Percentiles rank a stretch among this genome's conserved stretches.
phyloP scores from a whole-genome alignment of 2,888 invertebrate genomes.

The Philhelius pedissequus region DNA sequence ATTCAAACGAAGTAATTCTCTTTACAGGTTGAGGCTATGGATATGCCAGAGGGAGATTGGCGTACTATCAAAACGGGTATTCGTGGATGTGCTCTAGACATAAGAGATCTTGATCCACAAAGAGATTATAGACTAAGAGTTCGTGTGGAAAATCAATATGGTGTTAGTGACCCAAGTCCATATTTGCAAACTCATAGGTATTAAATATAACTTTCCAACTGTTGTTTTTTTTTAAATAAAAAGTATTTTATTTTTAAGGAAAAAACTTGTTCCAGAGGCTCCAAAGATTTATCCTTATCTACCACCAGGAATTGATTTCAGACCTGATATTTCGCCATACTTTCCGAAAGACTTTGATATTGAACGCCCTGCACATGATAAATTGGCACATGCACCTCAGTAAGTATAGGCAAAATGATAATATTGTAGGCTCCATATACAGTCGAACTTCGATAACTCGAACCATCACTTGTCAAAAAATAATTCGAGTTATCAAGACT shows the following conservation, averaged over 20 bases:
- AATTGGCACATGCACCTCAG: conserved; percentile 89
- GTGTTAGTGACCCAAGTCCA: conserved; percentile 97
- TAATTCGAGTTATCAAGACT: too few species aligned
- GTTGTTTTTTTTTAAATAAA: not conserved
- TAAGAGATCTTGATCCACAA: conserved; percentile 93
- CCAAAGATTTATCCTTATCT: conserved; percentile 89
- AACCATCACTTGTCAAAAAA: too few species aligned
- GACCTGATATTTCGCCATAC: conserved; percentile 91
- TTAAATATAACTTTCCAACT: not conserved
- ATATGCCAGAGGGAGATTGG: conserved; percentile 95
- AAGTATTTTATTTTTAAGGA: conserved; percentile 77
- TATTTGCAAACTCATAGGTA: conserved; percentile 87
- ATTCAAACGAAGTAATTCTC: not conserved
- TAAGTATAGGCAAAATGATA: too few species aligned
- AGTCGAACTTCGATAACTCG: too few species aligned
- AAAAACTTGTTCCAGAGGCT: conserved; percentile 88
- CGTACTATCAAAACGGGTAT: conserved; percentile 91
- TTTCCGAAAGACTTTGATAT: conserved; percentile 96
- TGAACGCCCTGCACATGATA: conserved; percentile 91
- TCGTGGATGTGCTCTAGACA: conserved; percentile 93
- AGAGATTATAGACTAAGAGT: conserved; percentile 97
- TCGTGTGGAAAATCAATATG: conserved; percentile 97
- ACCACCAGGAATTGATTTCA: conserved; percentile 89
- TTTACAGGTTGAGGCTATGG: conserved; percentile 90
- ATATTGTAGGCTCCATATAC: too few species aligned